Evolutionary conservation across 1,140 invertebrate genomes (phyloP).

Genomic region (Sarcophaga peregrina): DNA sequence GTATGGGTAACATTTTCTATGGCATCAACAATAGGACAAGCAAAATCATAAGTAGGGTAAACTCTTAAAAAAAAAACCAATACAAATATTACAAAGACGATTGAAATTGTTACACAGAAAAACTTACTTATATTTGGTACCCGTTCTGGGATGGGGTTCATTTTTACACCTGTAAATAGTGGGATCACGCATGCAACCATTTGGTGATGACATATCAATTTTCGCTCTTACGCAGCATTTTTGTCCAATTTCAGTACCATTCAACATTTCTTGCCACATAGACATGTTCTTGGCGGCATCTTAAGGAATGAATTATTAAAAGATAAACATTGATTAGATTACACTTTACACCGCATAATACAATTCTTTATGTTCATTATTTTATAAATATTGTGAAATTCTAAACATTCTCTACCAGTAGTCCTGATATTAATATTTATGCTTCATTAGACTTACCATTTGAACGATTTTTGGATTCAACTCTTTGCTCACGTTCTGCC

Average conservation of each 20-base stretch:
- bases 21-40: conserved; percentile 98
- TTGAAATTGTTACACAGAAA: not conserved
- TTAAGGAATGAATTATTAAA: conserved; percentile 63
- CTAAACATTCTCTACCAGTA: too few species aligned
- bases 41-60: conserved; percentile 99
- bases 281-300: conserved; percentile 87
- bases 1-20: conserved; percentile 98
- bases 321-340: not conserved
- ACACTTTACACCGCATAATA: not conserved
- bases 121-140: conserved; percentile 92
- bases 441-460: conserved; percentile 76
- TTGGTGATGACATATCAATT: conserved; percentile 96
- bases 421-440: too few species aligned
- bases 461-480: conserved; percentile 86
- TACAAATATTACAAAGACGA: conserved; percentile 6
- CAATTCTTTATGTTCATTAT: not conserved
- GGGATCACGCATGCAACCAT: conserved; percentile 98
- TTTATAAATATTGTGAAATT: not conserved
- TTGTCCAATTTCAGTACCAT: conserved; percentile 81
- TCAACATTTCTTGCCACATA: conserved; percentile 96
- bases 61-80: conserved; percentile 75
- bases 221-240: conserved; percentile 95
- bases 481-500: conserved; percentile 88
- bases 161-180: conserved; percentile 99
- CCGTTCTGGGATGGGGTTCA: conserved; percentile 92